Evolutionary conservation across 2,113 vertebrate species (phyloP).

Genomic region (Phalacrocorax pelagicus): DNA sequence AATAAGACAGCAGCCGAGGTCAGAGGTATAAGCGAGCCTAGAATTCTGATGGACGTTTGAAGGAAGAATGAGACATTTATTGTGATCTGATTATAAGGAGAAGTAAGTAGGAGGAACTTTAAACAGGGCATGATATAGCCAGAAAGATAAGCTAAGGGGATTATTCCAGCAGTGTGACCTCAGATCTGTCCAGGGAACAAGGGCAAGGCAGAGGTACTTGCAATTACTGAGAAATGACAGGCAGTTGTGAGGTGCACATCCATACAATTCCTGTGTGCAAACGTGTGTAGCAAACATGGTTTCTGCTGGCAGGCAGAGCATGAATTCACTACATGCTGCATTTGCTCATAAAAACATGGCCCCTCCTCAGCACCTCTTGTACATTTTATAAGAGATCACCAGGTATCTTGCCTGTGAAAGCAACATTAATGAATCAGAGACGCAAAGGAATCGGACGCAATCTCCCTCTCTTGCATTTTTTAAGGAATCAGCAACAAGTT

Average conservation of each 20-base stretch:
- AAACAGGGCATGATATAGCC: not conserved
- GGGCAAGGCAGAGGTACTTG: not conserved
- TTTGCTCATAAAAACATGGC: not conserved
- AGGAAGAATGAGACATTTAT: not conserved
- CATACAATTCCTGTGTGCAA: not conserved
- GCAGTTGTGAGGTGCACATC: not conserved
- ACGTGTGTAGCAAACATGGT: not conserved
- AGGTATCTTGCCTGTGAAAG: not conserved
- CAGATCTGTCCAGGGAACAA: not conserved
- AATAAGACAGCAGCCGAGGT: not conserved
- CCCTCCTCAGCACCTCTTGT: not conserved
- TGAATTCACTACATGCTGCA: not conserved
- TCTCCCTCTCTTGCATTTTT: not conserved
- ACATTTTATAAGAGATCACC: not conserved
- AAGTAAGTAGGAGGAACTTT: constrained; percentile 37
- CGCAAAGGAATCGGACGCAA: not conserved
- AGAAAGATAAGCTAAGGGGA: constrained; percentile 42
- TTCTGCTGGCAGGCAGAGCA: not conserved
- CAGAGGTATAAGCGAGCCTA: not conserved
- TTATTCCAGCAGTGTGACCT: constrained; percentile 35
- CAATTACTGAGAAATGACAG: not conserved
- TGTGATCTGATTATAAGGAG: not conserved
- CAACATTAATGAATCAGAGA: not conserved
- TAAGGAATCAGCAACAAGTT: not conserved
- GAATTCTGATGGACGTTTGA: not conserved